Conservation (phyloP, 2,797 vertebrate species). For the Eulemur mongoz region DNA sequence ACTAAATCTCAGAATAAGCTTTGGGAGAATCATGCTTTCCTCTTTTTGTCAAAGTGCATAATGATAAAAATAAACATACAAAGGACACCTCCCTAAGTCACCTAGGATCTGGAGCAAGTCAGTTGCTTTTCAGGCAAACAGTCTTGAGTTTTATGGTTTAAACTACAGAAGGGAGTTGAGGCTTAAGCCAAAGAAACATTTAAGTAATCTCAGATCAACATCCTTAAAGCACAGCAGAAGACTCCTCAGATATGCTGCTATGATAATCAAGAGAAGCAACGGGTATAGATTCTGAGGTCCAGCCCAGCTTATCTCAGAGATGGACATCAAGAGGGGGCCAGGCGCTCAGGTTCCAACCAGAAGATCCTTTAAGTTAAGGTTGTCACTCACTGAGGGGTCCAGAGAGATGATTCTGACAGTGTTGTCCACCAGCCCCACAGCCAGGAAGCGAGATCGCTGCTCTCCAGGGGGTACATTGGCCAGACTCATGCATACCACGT, state of each 20-base stretch:
- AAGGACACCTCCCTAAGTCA: not conserved
- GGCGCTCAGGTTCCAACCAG: not conserved
- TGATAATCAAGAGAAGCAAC: not conserved
- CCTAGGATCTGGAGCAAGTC: not conserved
- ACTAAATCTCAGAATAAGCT: constrained; percentile 28
- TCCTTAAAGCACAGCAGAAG: not conserved
- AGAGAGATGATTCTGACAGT: constrained; percentile 98
- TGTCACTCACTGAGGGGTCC: constrained; percentile 93
- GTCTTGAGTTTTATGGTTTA: not conserved
- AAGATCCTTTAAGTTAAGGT: not conserved
- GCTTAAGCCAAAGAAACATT: not conserved
- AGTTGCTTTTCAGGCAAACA: not conserved
- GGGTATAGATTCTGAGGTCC: not conserved
- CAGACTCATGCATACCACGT: constrained; percentile 98
- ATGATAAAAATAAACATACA: constrained; percentile 6
- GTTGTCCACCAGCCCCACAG: constrained; percentile 97
- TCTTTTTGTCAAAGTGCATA: not conserved
- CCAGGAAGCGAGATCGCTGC: constrained; percentile 96
- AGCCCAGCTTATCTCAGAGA: not conserved
- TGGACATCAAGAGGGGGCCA: not conserved
- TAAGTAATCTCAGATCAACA: not conserved
- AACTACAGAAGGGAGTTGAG: not conserved
- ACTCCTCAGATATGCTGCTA: not conserved
- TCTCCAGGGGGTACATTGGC: constrained; percentile 98
- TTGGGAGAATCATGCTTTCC: not conserved